phyloP scores from a whole-genome alignment of 2,113 vertebrate species.

The Perognathus longimembris region DNA sequence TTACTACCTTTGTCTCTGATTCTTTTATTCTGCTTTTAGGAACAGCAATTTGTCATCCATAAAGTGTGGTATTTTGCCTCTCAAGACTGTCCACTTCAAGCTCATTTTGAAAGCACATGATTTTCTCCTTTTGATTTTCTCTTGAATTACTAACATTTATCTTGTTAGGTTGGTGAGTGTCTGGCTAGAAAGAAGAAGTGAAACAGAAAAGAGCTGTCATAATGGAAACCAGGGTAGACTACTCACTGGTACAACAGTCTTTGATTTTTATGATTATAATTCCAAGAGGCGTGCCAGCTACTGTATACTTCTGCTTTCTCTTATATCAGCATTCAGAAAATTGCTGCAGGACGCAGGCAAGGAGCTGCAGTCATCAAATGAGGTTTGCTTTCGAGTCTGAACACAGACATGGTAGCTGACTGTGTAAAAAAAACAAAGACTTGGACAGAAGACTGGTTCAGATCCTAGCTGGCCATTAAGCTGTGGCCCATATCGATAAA shows the following conservation, averaged over 20 bases:
- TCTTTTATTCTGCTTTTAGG: constrained; percentile 15
- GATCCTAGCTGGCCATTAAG: background rate
- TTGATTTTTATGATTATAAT: background rate
- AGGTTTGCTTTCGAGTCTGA: constrained; percentile 17
- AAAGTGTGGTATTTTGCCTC: constrained; percentile 14
- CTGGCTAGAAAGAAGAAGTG: background rate
- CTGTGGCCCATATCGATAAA: background rate
- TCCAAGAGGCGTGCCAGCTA: background rate
- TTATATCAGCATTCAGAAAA: background rate
- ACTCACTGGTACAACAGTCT: background rate
- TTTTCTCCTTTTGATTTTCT: constrained; percentile 3
- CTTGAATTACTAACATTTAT: background rate
- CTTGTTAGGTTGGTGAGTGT: background rate
- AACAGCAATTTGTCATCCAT: background rate
- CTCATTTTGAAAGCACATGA: background rate
- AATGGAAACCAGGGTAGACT: background rate
- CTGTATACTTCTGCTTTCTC: background rate
- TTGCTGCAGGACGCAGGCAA: background rate
- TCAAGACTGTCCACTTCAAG: background rate
- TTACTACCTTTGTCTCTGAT: constrained; percentile 28
- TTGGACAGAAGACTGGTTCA: background rate
- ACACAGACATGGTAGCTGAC: background rate
- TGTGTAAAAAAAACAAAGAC: background rate
- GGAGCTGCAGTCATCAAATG: background rate
- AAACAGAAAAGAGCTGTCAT: background rate